Percentiles rank a stretch among this genome's conserved stretches.
Evolutionary conservation across 2,888 invertebrate species (phyloP).

Genomic region (Drosophila buzzatii): DNA sequence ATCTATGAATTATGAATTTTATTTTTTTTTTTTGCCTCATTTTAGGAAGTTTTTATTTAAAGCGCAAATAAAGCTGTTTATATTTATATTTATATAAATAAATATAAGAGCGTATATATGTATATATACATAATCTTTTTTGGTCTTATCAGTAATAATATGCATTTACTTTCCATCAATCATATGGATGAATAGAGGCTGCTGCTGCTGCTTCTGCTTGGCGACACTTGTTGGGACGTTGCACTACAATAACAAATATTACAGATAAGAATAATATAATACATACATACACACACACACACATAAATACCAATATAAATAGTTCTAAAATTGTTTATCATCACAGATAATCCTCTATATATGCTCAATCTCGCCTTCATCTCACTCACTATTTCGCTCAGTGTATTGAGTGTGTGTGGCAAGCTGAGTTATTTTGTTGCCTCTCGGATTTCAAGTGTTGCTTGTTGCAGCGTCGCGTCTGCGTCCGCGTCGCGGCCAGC

Average conservation of each 20-base stretch:
- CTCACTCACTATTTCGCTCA: constrained; percentile 34
- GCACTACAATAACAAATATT: constrained; percentile 35
- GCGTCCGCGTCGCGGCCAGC: constrained; percentile 6
- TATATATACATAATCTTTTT: constrained; percentile 21
- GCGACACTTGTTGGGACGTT: constrained; percentile 20
- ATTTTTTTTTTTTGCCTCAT: neutral
- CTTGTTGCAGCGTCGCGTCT: constrained; percentile 38
- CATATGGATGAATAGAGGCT: constrained; percentile 33
- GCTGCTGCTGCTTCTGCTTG: constrained; percentile 22
- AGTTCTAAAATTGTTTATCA: neutral
- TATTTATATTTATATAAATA: constrained; percentile 16
- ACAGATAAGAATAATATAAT: constrained; percentile 21
- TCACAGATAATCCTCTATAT: neutral
- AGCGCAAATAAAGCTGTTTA: neutral
- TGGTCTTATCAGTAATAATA: constrained; percentile 53
- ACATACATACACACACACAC: neutral
- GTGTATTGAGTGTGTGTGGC: constrained; percentile 53
- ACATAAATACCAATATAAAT: neutral
- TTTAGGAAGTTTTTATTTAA: neutral
- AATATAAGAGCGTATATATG: constrained; percentile 14
- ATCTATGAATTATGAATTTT: constrained; percentile 1
- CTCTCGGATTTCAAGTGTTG: constrained; percentile 59
- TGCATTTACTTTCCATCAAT: constrained; percentile 62
- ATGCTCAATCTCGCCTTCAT: neutral
- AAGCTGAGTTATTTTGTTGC: constrained; percentile 56